phyloP scores from a whole-genome alignment of 1,140 invertebrate genomes.

The Lysiphlebus fabarum region DNA sequence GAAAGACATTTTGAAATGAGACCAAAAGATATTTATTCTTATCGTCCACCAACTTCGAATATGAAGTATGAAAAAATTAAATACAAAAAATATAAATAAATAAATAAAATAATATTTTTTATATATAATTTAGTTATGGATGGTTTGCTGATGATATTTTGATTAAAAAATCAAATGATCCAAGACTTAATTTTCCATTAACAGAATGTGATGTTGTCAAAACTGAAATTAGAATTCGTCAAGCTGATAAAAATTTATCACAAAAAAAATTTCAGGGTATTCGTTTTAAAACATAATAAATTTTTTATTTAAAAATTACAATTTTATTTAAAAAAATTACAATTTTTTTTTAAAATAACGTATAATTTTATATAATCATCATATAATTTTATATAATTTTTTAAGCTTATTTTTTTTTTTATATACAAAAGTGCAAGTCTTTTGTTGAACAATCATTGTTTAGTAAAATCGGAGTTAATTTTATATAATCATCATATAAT shows the following conservation, averaged over 20 bases:
- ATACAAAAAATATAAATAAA: conserved; percentile 12
- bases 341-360: too few species aligned
- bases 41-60: conserved; percentile 38
- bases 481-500: too few species aligned
- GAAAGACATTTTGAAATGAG: conserved; percentile 23
- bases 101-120: conserved; percentile 7
- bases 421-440: too few species aligned
- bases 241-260: conserved; percentile 31
- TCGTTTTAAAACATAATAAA: conserved; percentile 34
- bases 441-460: too few species aligned
- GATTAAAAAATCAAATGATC: conserved; percentile 34
- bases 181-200: conserved; percentile 37
- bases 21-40: conserved; percentile 39
- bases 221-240: conserved; percentile 36
- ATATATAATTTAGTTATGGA: conserved; percentile 39
- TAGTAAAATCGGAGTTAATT: too few species aligned
- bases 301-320: not conserved
- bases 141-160: conserved; percentile 36
- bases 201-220: conserved; percentile 38
- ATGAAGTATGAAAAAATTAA: conserved; percentile 39
- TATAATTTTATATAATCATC: too few species aligned
- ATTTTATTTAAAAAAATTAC: not conserved
- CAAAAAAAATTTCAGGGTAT: conserved; percentile 36
- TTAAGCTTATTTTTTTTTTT: too few species aligned
- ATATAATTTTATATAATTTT: too few species aligned